phyloP scores from a whole-genome alignment of 2,797 vertebrate genomes.

The Paedocypris micromegethes region DNA sequence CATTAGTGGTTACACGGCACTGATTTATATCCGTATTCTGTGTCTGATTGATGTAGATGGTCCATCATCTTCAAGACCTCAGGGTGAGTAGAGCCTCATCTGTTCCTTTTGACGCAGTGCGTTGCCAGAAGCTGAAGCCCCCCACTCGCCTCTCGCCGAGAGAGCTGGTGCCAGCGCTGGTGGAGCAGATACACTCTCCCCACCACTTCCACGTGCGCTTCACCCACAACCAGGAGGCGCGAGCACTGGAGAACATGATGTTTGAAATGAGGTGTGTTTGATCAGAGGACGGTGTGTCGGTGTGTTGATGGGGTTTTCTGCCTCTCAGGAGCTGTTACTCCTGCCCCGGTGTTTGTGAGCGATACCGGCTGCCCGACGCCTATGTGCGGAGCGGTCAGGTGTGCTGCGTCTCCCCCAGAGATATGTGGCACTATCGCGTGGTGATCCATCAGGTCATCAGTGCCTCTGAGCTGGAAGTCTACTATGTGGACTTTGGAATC shows the following conservation, averaged over 20 bases:
- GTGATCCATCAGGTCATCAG: constrained; percentile 76
- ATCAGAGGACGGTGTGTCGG: no score
- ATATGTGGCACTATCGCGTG: constrained; percentile 86
- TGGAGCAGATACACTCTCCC: constrained; percentile 77
- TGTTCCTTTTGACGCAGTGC: constrained; percentile 79
- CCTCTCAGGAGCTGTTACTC: constrained; percentile 77
- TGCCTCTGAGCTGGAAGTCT: constrained; percentile 77
- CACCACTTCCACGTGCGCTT: constrained; percentile 81
- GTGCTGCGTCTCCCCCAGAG: constrained; percentile 74
- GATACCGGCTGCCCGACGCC: constrained; percentile 73
- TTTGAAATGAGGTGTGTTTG: constrained; percentile 83
- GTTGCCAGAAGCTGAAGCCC: constrained; percentile 65
- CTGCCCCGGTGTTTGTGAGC: constrained; percentile 70
- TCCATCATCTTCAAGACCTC: constrained; percentile 47
- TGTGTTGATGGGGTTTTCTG: no score
- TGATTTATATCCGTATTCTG: not conserved
- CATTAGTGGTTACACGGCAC: no score
- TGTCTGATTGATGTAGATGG: constrained; percentile 42
- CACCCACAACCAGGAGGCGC: constrained; percentile 64
- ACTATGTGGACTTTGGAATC: constrained; percentile 84
- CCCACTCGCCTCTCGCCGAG: constrained; percentile 59
- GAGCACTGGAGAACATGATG: constrained; percentile 82
- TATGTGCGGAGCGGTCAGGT: constrained; percentile 78
- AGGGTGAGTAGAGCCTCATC: constrained; percentile 36
- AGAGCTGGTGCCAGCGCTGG: constrained; percentile 72